These are phyloP conservation scores for Beroe ovata DNA, from an alignment of 37 sponge, comb jelly and placozoan species.

Conservation along the genomic window DNA sequence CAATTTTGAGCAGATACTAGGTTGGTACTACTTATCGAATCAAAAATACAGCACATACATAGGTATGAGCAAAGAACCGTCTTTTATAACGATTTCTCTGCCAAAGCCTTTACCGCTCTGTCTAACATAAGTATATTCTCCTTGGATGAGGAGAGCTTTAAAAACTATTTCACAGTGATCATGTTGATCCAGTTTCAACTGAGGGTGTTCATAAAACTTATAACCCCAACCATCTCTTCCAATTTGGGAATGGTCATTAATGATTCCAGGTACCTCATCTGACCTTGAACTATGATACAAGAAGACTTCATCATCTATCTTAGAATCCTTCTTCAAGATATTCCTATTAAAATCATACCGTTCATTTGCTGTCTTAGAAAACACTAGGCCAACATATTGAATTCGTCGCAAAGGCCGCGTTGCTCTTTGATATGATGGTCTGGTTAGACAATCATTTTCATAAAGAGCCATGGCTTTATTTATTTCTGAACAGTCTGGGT, in stretches of 20 bases:
- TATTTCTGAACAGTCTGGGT: neutral
- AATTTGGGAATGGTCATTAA: neutral
- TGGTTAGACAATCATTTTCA: neutral
- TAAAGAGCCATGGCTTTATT: conserved; percentile 14
- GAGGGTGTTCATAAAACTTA: conserved; percentile 27
- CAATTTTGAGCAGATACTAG: conserved; percentile 20
- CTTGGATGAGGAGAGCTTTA: neutral
- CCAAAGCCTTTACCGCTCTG: neutral
- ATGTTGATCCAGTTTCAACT: neutral
- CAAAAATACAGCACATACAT: conserved; percentile 15
- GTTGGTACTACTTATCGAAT: neutral
- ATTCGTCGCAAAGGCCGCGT: neutral
- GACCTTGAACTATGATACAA: neutral
- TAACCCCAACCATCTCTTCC: neutral
- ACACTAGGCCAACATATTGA: neutral
- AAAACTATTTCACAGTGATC: neutral
- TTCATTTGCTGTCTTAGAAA: neutral
- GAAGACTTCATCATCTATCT: neutral
- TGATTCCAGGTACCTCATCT: neutral
- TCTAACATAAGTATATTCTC: neutral
- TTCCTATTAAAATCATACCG: neutral
- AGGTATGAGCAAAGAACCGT: conserved; percentile 33
- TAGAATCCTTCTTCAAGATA: neutral
- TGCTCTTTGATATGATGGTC: neutral
- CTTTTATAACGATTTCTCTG: neutral